Evolutionary conservation across 1,140 invertebrate species (phyloP).

Genomic region (Lethrus apterus): DNA sequence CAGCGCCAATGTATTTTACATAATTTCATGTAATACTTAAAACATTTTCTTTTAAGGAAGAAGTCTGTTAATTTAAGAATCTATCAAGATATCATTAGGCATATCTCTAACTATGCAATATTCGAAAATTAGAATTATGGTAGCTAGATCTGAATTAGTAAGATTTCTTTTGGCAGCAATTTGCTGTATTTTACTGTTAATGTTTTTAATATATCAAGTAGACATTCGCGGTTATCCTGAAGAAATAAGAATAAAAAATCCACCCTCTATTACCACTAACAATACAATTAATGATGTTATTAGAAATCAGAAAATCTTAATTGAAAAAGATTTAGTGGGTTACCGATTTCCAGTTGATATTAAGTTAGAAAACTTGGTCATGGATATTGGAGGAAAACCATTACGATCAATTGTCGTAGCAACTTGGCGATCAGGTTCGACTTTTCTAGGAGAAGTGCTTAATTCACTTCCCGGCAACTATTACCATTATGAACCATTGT

Average conservation of each 20-base stretch:
- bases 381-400: slow-evolving; percentile 59
- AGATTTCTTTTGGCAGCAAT: too few species aligned
- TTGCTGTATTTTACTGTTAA: too few species aligned
- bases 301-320: slow-evolving; percentile 46
- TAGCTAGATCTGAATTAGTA: too few species aligned
- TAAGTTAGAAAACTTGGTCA: slow-evolving; percentile 57
- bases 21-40: too few species aligned
- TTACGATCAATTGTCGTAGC: slow-evolving; percentile 68
- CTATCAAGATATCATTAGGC: too few species aligned
- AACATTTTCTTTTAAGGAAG: too few species aligned
- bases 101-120: too few species aligned
- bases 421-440: slow-evolving; percentile 82
- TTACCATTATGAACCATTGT: slow-evolving; percentile 82
- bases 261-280: not conserved
- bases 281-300: slow-evolving; percentile 48
- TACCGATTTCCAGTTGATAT: slow-evolving; percentile 54
- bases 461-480: slow-evolving; percentile 77
- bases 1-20: too few species aligned
- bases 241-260: not conserved
- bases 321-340: slow-evolving; percentile 51
- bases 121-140: too few species aligned
- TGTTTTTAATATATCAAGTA: too few species aligned
- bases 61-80: too few species aligned
- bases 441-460: slow-evolving; percentile 76
- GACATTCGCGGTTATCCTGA: too few species aligned